Evolutionary conservation across 2,797 vertebrate species (phyloP).

Genomic region (Sebastolobus altivelis): DNA sequence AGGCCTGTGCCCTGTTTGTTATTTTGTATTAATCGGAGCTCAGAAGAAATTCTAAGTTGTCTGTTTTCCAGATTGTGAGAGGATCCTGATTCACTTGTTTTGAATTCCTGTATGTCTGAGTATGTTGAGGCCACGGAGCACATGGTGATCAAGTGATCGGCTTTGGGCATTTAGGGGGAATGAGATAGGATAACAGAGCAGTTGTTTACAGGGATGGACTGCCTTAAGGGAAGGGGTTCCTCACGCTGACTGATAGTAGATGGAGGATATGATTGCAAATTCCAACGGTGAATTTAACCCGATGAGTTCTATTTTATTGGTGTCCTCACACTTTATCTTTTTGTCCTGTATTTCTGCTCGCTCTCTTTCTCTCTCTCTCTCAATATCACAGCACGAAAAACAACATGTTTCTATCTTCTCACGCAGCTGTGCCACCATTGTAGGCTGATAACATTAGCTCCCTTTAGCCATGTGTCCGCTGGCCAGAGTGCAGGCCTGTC

Average conservation of each 20-base stretch:
- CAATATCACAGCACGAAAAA: slow-evolving; percentile 14
- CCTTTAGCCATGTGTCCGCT: slow-evolving; percentile 54
- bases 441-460: slow-evolving; percentile 41
- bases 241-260: slow-evolving; percentile 22
- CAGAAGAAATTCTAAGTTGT: not conserved
- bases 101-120: slow-evolving; percentile 62
- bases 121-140: slow-evolving; percentile 70
- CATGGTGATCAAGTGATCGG: slow-evolving; percentile 88
- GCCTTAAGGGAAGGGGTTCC: slow-evolving; percentile 54
- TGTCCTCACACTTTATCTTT: not conserved
- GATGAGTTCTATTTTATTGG: slow-evolving; percentile 15
- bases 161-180: slow-evolving; percentile 65
- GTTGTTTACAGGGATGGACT: slow-evolving; percentile 72
- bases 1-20: not conserved
- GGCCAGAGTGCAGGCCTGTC: slow-evolving; percentile 65
- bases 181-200: slow-evolving; percentile 73
- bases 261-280: slow-evolving; percentile 23
- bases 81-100: slow-evolving; percentile 26
- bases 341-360: not conserved
- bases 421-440: slow-evolving; percentile 33
- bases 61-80: slow-evolving; percentile 18
- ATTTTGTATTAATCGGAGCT: not conserved
- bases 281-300: slow-evolving; percentile 20
- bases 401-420: slow-evolving; percentile 6
- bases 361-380: not conserved